Base-by-base conservation (phyloP, 2,113 vertebrate genomes). In the Pungitius pungitius region DNA sequence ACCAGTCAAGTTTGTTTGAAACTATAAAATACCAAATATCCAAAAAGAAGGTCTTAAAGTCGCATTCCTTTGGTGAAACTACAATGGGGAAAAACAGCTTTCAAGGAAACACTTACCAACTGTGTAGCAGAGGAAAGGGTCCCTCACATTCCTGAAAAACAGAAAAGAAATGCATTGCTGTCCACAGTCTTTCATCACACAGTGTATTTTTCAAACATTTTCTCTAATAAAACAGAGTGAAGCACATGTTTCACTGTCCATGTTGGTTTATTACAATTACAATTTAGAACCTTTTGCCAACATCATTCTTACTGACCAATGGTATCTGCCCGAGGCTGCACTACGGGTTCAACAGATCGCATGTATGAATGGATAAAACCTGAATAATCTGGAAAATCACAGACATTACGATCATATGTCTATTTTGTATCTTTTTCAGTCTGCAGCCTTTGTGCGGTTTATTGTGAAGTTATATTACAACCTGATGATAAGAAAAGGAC, bases 71-170 rank as follows among this genome's bases (percentile, higher is more conserved):
- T 68, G 39, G 63, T 71, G 57, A 73, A 77, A 73, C 49, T 64
- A 69, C 33, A 80, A 64, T 73, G 33, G 40, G 17, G 61, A 45
- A 64, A 57, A 56, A 69, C 54, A 79, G 30, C 22, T 67, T 66
- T 63, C 20, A 76, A 85, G 67, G 37, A 70, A 71, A 63, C 68
- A 93, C 92, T 93, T 84, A 94, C 94, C 91, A 71, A 69, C 60
- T 74, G 81, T 83, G 63, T 79, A 86, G 73, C 58, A 74, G 75
- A 72, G 37, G 62, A 81, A 69, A 26, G 24, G 56, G 83, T 87
- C 83, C 71, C 81, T 89, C 87, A 79, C 82, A 57, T 78, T 88
- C 92, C 93, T 94, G 88, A 66, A 90, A 88, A 81, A 90, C 74
- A 93, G 4, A 90, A 85, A 57, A 86, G 62, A 78, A 77, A 57